Conservation (phyloP, 2,888 invertebrate species). For the Pyralis farinalis region DNA sequence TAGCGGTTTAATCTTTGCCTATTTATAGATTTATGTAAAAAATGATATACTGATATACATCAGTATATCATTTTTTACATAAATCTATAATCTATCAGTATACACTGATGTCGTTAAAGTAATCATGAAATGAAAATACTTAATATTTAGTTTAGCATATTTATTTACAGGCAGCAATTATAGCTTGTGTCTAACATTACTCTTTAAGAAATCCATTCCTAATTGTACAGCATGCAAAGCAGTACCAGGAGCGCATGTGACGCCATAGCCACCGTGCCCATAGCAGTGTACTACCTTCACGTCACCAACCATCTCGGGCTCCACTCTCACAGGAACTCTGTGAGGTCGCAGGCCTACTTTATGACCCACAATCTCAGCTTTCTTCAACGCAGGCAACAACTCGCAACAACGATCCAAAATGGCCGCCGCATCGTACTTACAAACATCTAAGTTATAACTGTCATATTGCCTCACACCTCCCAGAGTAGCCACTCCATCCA, state of each 20-base stretch:
- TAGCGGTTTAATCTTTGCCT: too few species aligned
- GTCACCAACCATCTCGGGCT: conserved; percentile 79
- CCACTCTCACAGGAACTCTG: conserved; percentile 86
- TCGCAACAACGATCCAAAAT: conserved; percentile 90
- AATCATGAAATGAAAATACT: too few species aligned
- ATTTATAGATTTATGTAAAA: too few species aligned
- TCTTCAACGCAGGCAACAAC: conserved; percentile 86
- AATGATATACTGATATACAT: too few species aligned
- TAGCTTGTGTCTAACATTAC: conserved; percentile 49
- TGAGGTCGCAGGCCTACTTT: conserved; percentile 93
- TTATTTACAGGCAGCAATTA: too few species aligned
- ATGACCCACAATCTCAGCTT: conserved; percentile 81
- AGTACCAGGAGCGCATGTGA: conserved; percentile 94
- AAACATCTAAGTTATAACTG: conserved; percentile 84
- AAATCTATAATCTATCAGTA: too few species aligned
- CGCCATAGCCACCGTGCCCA: conserved; percentile 97
- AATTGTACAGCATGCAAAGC: conserved; percentile 87
- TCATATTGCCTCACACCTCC: conserved; percentile 94
- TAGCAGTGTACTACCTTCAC: conserved; percentile 92
- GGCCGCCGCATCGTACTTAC: conserved; percentile 86
- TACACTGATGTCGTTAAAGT: too few species aligned
- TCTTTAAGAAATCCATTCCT: conserved; percentile 78
- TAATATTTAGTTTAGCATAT: too few species aligned
- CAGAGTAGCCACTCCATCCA: conserved; percentile 86
- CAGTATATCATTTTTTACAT: too few species aligned